phyloP scores from a whole-genome alignment of 2,797 vertebrate species.

The Coluber constrictor region DNA sequence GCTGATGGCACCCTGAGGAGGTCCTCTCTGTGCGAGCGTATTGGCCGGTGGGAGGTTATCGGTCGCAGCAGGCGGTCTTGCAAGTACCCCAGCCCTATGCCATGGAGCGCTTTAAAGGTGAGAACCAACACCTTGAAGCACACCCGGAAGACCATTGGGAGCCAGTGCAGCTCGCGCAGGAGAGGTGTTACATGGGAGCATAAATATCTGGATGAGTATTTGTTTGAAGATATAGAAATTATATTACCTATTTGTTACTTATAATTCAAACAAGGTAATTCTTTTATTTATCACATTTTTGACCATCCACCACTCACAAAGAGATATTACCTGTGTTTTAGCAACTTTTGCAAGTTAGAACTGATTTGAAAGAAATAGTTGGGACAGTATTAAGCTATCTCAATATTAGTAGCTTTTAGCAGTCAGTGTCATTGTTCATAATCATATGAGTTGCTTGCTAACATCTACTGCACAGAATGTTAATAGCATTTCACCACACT shows the following conservation, averaged over 20 bases:
- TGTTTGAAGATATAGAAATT: background rate
- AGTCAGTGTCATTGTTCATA: background rate
- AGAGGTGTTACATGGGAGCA: too few species aligned
- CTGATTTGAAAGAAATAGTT: background rate
- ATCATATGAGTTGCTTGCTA: background rate
- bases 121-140: too few species aligned
- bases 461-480: background rate
- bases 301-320: background rate
- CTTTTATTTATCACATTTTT: background rate
- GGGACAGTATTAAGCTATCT: background rate
- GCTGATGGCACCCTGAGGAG: too few species aligned
- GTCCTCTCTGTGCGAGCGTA: too few species aligned
- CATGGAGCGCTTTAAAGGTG: too few species aligned
- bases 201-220: background rate
- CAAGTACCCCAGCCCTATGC: too few species aligned
- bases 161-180: too few species aligned
- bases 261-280: background rate
- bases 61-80: too few species aligned
- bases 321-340: background rate
- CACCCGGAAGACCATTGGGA: too few species aligned
- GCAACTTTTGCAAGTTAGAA: background rate
- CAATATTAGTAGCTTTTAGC: background rate
- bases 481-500: background rate
- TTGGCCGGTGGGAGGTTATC: too few species aligned
- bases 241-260: background rate